Evolutionary conservation across 2,888 invertebrate species (phyloP).

Genomic region (Dryocosmus kuriphilus): DNA sequence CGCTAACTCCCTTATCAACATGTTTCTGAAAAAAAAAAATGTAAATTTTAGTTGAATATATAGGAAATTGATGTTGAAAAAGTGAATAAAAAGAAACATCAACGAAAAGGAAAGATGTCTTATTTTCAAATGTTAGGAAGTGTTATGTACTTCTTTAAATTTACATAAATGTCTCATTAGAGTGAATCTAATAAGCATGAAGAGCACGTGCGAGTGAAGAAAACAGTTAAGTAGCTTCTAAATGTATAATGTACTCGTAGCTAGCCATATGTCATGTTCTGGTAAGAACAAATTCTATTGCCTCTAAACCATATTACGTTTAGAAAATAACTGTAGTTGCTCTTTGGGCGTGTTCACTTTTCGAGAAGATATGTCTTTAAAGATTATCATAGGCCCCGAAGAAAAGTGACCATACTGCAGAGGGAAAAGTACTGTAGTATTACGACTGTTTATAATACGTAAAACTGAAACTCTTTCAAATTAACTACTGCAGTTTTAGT

Average conservation of each 20-base stretch:
- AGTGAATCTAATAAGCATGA: not conserved
- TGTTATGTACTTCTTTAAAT: not conserved
- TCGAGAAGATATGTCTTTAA: slow-evolving; percentile 16
- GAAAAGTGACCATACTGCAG: slow-evolving; percentile 15
- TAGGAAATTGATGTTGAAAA: too few species aligned
- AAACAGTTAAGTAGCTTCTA: not conserved
- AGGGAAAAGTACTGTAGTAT: slow-evolving; percentile 14
- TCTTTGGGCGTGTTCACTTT: slow-evolving; percentile 20
- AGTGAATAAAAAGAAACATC: too few species aligned
- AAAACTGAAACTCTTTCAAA: slow-evolving; percentile 5
- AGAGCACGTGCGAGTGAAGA: not conserved
- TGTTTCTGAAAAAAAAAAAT: slow-evolving; percentile 82
- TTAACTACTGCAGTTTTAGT: slow-evolving; percentile 18
- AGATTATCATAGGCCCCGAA: slow-evolving; percentile 5
- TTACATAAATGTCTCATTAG: not conserved
- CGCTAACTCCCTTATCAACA: slow-evolving; percentile 87
- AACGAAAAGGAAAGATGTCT: too few species aligned
- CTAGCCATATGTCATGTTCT: slow-evolving; percentile 9
- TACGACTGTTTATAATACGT: slow-evolving; percentile 27
- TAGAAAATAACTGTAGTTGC: slow-evolving; percentile 18
- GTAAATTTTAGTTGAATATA: not conserved
- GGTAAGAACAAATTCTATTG: not conserved
- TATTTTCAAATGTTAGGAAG: not conserved
- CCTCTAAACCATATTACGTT: slow-evolving; percentile 9
- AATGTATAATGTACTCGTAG: not conserved